Conservation (phyloP, 2,888 invertebrate species). For the Horisme vitalbata region DNA sequence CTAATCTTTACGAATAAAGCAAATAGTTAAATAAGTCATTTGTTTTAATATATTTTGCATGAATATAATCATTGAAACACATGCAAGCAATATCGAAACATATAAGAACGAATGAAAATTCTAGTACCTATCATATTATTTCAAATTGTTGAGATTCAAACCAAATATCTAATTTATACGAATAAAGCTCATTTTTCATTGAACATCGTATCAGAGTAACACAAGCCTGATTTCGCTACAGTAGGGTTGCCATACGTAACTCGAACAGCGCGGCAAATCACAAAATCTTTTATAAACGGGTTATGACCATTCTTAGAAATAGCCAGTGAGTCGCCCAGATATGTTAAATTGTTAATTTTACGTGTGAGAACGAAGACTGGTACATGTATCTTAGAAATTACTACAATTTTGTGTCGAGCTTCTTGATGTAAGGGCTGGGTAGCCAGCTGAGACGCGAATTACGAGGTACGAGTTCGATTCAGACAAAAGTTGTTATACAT, state of each 20-base stretch:
- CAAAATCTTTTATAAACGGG: slow-evolving; percentile 29
- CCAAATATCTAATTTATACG: no score
- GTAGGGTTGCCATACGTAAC: slow-evolving; percentile 36
- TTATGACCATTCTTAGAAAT: slow-evolving; percentile 29
- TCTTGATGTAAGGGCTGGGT: no score
- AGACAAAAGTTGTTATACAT: no score
- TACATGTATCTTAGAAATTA: background rate
- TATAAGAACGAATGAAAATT: no score
- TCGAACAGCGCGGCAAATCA: slow-evolving; percentile 10
- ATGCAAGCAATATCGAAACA: background rate
- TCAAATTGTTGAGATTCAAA: no score
- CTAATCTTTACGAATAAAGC: no score
- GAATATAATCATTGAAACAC: background rate
- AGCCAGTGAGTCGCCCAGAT: slow-evolving; percentile 21
- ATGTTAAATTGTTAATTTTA: slow-evolving; percentile 11
- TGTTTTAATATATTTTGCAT: background rate
- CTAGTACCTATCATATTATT: no score
- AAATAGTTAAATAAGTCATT: no score
- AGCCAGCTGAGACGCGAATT: no score
- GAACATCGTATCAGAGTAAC: no score
- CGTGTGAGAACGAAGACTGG: slow-evolving; percentile 21
- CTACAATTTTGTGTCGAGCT: background rate
- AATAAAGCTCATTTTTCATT: background rate
- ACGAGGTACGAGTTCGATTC: no score
- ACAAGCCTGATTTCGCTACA: slow-evolving; percentile 52